Evolutionary conservation across 2,888 invertebrate genomes (phyloP).

Genomic region (Trissoscelio sp.): DNA sequence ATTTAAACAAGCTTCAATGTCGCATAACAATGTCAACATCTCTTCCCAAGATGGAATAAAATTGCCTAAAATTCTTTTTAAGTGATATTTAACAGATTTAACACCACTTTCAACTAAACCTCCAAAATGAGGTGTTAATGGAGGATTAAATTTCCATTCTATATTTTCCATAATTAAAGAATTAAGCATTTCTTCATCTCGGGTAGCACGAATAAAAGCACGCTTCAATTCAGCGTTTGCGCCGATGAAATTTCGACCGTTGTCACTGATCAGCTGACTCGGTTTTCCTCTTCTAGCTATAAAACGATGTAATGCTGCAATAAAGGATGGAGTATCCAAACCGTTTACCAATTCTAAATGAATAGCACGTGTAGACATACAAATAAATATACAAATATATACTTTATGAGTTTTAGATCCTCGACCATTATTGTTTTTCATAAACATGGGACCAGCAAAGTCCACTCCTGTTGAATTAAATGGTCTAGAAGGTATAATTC

Average conservation of each 20-base stretch:
- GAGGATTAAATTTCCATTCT: constrained; percentile 12
- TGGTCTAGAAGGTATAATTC: not conserved
- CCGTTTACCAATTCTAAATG: constrained; percentile 1
- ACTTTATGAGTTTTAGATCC: not conserved
- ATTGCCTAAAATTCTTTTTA: not conserved
- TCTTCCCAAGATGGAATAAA: constrained; percentile 14
- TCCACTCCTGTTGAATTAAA: not conserved
- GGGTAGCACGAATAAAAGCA: not conserved
- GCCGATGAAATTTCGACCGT: constrained; percentile 5
- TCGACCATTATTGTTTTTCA: not conserved
- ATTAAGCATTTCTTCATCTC: no score
- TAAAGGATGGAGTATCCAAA: not conserved
- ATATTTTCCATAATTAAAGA: not conserved
- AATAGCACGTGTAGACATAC: not conserved
- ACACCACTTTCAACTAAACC: constrained; percentile 9
- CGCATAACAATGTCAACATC: not conserved
- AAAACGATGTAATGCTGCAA: not conserved
- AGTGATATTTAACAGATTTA: not conserved
- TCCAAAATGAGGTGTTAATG: not conserved
- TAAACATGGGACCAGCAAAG: not conserved
- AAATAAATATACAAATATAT: constrained; percentile 6
- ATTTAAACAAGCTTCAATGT: constrained; percentile 26
- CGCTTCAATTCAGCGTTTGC: not conserved
- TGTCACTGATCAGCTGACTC: not conserved
- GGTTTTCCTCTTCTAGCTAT: constrained; percentile 2